Evolutionary conservation across 1,140 invertebrate species (phyloP).

Genomic region (Pseudomyrmex pallidus): DNA sequence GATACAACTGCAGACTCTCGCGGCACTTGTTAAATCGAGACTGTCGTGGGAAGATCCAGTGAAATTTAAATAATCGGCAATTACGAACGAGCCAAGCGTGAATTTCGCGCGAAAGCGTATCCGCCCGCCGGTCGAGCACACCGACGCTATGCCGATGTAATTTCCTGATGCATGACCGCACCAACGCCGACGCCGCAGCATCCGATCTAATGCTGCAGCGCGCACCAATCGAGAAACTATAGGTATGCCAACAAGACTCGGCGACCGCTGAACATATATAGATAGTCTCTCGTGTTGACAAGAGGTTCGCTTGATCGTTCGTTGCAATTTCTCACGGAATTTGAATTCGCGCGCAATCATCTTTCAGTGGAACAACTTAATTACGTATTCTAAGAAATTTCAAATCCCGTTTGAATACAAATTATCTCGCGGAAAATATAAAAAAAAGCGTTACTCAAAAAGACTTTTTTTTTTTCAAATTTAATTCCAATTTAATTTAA

Average conservation of each 20-base stretch:
- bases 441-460: too few species aligned
- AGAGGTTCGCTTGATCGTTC: not conserved
- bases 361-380: not conserved
- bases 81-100: conserved; percentile 59
- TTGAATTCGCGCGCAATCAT: not conserved
- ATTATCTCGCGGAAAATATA: not conserved
- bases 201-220: conserved; percentile 45
- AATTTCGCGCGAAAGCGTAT: conserved; percentile 57
- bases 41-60: not conserved
- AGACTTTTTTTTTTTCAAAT: too few species aligned
- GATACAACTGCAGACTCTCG: not conserved
- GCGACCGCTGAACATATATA: not conserved
- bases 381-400: not conserved
- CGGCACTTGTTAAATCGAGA: conserved; percentile 8
- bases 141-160: conserved; percentile 36
- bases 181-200: conserved; percentile 42
- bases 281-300: not conserved
- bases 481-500: not conserved
- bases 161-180: conserved; percentile 47
- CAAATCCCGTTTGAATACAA: conserved; percentile 4
- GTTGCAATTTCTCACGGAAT: conserved; percentile 7
- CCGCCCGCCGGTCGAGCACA: not conserved
- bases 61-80: conserved; percentile 72
- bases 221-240: conserved; percentile 43
- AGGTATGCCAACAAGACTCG: conserved; percentile 23